A percentile compares a stretch with the other conserved stretches of the same genome.
Evolutionary conservation across 2,797 vertebrate species (phyloP).

Genomic region (Chelon auratus): DNA sequence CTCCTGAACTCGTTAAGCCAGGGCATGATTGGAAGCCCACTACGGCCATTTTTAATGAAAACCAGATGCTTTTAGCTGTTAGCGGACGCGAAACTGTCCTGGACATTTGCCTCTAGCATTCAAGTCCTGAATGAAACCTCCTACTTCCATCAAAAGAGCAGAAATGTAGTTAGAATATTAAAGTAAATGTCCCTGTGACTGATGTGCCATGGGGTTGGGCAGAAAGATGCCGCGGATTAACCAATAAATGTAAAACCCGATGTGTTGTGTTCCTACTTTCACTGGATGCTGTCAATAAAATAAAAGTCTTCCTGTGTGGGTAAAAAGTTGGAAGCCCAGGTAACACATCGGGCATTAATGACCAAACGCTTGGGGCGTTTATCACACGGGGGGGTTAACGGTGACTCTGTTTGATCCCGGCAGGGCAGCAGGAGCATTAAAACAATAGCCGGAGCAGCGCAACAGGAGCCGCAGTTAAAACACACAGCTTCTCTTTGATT

Average conservation of each 20-base stretch:
- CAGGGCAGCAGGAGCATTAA: slow-evolving; percentile 59
- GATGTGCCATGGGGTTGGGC: neutral
- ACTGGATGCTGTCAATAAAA: slow-evolving; percentile 22
- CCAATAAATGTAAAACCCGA: slow-evolving; percentile 18
- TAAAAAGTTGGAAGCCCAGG: slow-evolving; percentile 36
- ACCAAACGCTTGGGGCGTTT: slow-evolving; percentile 51
- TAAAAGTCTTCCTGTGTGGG: slow-evolving; percentile 37
- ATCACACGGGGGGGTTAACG: slow-evolving; percentile 40
- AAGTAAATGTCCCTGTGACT: too few relatives aligned
- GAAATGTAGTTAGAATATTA: too few relatives aligned
- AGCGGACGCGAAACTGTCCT: neutral
- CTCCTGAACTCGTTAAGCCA: slow-evolving; percentile 57
- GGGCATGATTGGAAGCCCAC: slow-evolving; percentile 44
- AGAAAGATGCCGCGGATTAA: neutral
- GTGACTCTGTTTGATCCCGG: slow-evolving; percentile 71
- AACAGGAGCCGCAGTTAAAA: slow-evolving; percentile 60
- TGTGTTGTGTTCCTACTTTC: neutral
- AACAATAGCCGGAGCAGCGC: slow-evolving; percentile 56
- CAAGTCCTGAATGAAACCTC: too few relatives aligned
- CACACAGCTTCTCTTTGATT: slow-evolving; percentile 31
- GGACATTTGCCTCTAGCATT: neutral
- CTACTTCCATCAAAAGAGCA: too few relatives aligned
- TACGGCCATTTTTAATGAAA: slow-evolving; percentile 54
- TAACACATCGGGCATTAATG: slow-evolving; percentile 51
- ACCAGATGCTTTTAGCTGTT: slow-evolving; percentile 49